These are phyloP conservation scores for Chalcis sispes DNA, from an alignment of 2,888 invertebrate species.

Conservation along the genomic window DNA sequence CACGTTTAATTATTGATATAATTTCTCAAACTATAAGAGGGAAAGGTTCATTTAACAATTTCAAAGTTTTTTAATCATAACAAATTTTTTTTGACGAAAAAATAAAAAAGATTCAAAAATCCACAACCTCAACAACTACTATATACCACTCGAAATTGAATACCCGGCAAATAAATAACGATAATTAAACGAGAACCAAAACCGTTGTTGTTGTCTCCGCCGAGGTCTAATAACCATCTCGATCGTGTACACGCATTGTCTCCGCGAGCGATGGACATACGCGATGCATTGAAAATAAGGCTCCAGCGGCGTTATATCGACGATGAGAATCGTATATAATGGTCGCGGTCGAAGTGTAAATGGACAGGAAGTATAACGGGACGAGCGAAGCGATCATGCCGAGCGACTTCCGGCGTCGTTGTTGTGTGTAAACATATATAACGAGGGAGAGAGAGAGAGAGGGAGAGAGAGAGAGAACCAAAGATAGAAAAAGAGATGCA, in stretches of 20 bases:
- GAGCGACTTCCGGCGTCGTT: slow-evolving; percentile 69
- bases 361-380: slow-evolving; percentile 71
- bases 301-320: too few relatives aligned
- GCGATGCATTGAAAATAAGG: slow-evolving; percentile 39
- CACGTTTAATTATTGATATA: too few relatives aligned
- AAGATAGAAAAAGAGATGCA: slow-evolving; percentile 23
- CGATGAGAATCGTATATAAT: slow-evolving; percentile 8
- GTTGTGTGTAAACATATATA: too few relatives aligned
- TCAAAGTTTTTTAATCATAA: too few relatives aligned
- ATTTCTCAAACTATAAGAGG: too few relatives aligned
- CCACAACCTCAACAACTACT: too few relatives aligned
- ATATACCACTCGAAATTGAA: neutral
- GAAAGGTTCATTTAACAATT: too few relatives aligned
- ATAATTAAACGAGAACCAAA: slow-evolving; percentile 1
- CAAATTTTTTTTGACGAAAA: too few relatives aligned
- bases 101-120: too few relatives aligned
- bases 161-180: neutral
- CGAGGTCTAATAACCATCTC: slow-evolving; percentile 48
- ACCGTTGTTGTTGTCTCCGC: slow-evolving; percentile 26
- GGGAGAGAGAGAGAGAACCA: slow-evolving; percentile 3
- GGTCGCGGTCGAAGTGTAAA: slow-evolving; percentile 55
- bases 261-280: slow-evolving; percentile 2
- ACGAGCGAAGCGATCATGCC: slow-evolving; percentile 61
- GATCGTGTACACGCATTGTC: slow-evolving; percentile 23
- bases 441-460: neutral